Evolutionary conservation across 2,797 vertebrate species (phyloP).

Genomic region (Sternarchorhynchus goeldii): DNA sequence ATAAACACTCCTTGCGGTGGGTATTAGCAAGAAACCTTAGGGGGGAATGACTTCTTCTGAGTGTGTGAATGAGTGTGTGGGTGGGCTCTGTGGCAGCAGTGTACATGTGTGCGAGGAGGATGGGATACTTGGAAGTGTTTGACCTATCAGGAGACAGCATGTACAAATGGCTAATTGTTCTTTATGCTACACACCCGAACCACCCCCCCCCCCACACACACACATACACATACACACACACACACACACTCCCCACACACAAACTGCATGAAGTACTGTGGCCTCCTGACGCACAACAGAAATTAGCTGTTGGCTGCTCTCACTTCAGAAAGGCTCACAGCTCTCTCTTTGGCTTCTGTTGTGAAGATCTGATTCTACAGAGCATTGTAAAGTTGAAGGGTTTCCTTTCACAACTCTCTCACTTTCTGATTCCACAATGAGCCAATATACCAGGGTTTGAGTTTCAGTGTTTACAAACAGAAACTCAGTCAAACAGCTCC

Average conservation of each 20-base stretch:
- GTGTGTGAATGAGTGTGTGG: conserved; percentile 25
- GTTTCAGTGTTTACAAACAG: no score
- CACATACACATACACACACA: conserved; percentile 23
- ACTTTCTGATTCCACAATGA: no score
- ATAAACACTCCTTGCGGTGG: neutral
- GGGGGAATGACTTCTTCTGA: neutral
- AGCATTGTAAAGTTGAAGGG: neutral
- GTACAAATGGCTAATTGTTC: conserved; percentile 19
- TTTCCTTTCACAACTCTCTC: neutral
- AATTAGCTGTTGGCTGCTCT: conserved; percentile 13
- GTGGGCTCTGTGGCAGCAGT: neutral
- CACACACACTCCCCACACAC: neutral
- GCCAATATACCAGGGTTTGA: no score
- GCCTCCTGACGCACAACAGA: conserved; percentile 19
- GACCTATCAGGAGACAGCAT: conserved; percentile 31
- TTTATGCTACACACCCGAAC: neutral
- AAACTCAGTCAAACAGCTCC: no score
- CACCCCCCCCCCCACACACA: neutral
- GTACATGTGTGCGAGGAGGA: conserved; percentile 7
- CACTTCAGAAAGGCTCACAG: neutral
- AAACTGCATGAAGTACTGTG: conserved; percentile 28
- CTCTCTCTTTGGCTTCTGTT: neutral
- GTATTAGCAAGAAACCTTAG: neutral
- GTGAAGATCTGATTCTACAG: neutral
- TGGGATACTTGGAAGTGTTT: neutral